Base-by-base conservation (phyloP, 2,888 invertebrate species). In the Tethea ocularis region DNA sequence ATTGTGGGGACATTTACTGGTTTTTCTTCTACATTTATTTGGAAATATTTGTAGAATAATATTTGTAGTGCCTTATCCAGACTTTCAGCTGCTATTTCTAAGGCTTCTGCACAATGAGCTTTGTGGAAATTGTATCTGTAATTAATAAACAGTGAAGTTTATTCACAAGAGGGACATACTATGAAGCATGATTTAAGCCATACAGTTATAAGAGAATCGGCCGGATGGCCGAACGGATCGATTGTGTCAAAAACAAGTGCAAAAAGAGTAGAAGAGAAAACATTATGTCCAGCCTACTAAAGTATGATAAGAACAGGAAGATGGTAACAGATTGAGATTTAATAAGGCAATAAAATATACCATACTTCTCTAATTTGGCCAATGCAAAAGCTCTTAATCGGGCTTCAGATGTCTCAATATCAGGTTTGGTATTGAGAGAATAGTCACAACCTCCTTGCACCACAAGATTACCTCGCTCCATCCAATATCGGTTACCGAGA, bases 361-460 rank as follows among this genome's bases (percentile, higher is more conserved):
- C 81, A 72, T 91, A 96, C 95, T 95, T 96, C 87, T 96, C 95
- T 72, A 97, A 89, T 78, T 96, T 95, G 53, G 95, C 90, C 52
- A 96, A 84, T 2, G 96, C 96, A 89, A 95, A 97, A 68, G 95
- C 94, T 74, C 95, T 94, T 17, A 96, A 87, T 60, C 96, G 93
- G 60, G 96, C 95, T 26, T 94, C 94, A 6, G 95, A 94, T 7
- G 95, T 94, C 63, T 93, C 82, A 0, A 94, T 93, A 56, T 93
- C 94, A 58, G 91, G 93, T 72, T 94, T 94, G 26, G 86, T 82
- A 29, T 89, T 91, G 29, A 91, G 67, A 0, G 96, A 96, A 86
- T 95, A 96, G 86, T 96, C 95, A 72, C 94, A 94, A 51, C 95
- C 95, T 53, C 95, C 95, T 87, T 96, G 95, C 0, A 97, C 95